Conservation (phyloP, 2,888 invertebrate species). For the Drosophila parthenogenetica region DNA sequence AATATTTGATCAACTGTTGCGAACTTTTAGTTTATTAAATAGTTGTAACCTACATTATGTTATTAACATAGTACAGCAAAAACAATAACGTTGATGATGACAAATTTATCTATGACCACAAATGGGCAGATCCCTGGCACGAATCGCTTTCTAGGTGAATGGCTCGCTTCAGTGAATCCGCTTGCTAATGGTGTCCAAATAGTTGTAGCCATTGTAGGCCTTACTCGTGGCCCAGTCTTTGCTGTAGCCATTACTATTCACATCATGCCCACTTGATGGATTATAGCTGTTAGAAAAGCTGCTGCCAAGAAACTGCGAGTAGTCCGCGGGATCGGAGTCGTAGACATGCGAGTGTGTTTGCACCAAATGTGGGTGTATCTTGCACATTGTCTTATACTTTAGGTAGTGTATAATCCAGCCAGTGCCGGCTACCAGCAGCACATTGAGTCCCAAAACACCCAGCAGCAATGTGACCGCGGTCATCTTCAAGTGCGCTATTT, state of each 20-base stretch:
- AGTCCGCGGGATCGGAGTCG: constrained; percentile 83
- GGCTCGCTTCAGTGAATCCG: constrained; percentile 61
- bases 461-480: constrained; percentile 79
- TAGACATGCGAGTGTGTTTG: constrained; percentile 84
- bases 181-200: constrained; percentile 82
- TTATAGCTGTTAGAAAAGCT: constrained; percentile 73
- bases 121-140: constrained; percentile 45
- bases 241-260: constrained; percentile 66
- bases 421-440: constrained; percentile 80
- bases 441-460: constrained; percentile 81
- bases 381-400: constrained; percentile 83
- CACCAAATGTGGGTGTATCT: constrained; percentile 83
- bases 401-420: constrained; percentile 84
- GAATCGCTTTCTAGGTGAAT: constrained; percentile 32
- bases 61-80: constrained; percentile 29
- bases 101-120: constrained; percentile 54
- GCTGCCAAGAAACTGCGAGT: constrained; percentile 83
- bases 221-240: constrained; percentile 83
- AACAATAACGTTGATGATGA: constrained; percentile 38
- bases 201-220: constrained; percentile 81
- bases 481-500: constrained; percentile 84
- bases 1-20: constrained; percentile 48
- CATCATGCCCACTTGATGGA: constrained; percentile 78
- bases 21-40: constrained; percentile 53
- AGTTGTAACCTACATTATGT: constrained; percentile 44